phyloP scores from a whole-genome alignment of 2,113 vertebrate genomes.

The Pachypanchax playfairii region DNA sequence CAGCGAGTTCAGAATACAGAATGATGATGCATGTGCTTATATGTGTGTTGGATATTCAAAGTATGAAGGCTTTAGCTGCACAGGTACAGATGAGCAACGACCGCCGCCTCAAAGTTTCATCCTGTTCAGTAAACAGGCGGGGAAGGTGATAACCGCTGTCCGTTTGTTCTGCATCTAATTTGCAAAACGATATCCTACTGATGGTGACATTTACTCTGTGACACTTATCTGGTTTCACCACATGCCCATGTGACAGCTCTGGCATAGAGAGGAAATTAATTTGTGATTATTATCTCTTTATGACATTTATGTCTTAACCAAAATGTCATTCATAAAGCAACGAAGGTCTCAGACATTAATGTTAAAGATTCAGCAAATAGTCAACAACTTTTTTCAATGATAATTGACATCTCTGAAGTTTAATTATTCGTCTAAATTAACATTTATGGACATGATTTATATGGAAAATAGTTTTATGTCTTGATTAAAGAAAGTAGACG shows the following conservation, averaged over 20 bases:
- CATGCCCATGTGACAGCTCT: constrained; percentile 37
- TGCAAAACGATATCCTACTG: constrained; percentile 46
- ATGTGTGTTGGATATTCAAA: constrained; percentile 11
- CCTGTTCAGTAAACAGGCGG: constrained; percentile 22
- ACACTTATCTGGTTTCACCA: constrained; percentile 61
- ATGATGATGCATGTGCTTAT: constrained; percentile 3
- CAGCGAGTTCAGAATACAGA: constrained; percentile 1
- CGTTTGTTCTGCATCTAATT: constrained; percentile 41
- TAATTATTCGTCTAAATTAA: not conserved
- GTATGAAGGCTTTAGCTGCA: not conserved
- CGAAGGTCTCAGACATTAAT: constrained; percentile 36
- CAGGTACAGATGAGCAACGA: constrained; percentile 7
- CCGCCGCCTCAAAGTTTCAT: constrained; percentile 16
- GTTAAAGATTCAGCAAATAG: constrained; percentile 30
- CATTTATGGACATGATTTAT: not conserved
- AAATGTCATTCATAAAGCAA: constrained; percentile 54
- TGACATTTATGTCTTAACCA: constrained; percentile 63
- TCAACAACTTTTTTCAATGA: constrained; percentile 15
- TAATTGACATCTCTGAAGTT: constrained; percentile 8
- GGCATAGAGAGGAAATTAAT: constrained; percentile 66
- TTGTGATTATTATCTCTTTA: constrained; percentile 68
- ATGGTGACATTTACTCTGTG: constrained; percentile 65
- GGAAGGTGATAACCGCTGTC: constrained; percentile 4
- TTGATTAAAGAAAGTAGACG: constrained; percentile 13
- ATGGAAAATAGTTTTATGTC: constrained; percentile 5